Percentiles rank a stretch among this genome's conserved stretches.
These are phyloP conservation scores for Nomada flava DNA, from an alignment of 2,888 invertebrate species.

Conservation along the genomic window DNA sequence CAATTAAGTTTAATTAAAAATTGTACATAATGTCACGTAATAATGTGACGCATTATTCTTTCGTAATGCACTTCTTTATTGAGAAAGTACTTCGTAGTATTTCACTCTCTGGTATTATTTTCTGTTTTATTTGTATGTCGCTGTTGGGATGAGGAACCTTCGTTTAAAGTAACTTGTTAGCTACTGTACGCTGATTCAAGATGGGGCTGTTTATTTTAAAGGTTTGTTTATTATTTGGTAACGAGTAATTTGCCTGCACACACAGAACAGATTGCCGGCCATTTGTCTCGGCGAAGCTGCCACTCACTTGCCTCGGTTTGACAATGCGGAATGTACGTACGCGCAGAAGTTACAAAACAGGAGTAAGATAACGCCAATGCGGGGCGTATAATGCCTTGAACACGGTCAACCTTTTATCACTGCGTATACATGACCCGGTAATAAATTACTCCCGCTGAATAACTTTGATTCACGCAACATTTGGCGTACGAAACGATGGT, in stretches of 20 bases:
- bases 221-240: conserved; percentile 5
- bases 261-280: neutral
- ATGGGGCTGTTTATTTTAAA: neutral
- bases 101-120: neutral
- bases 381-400: conserved; percentile 32
- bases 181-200: neutral
- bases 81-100: too few relatives aligned
- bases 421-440: neutral
- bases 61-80: too few relatives aligned
- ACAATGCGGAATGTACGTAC: neutral
- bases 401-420: conserved; percentile 29
- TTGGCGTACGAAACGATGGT: neutral
- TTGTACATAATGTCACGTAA: too few relatives aligned
- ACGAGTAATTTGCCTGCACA: conserved; percentile 13
- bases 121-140: too few relatives aligned
- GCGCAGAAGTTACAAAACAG: conserved; percentile 2
- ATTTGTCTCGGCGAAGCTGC: conserved; percentile 8
- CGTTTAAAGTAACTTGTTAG: neutral
- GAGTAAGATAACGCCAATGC: conserved; percentile 36
- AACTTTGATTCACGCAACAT: conserved; percentile 17
- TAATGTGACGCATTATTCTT: too few relatives aligned
- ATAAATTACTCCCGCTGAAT: conserved; percentile 46
- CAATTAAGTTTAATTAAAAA: too few relatives aligned
- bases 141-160: neutral
- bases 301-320: neutral